A percentile compares a stretch with the other conserved stretches of the same genome.
Conservation (phyloP, 1,140 invertebrate species). For the Adelges cooleyi region DNA sequence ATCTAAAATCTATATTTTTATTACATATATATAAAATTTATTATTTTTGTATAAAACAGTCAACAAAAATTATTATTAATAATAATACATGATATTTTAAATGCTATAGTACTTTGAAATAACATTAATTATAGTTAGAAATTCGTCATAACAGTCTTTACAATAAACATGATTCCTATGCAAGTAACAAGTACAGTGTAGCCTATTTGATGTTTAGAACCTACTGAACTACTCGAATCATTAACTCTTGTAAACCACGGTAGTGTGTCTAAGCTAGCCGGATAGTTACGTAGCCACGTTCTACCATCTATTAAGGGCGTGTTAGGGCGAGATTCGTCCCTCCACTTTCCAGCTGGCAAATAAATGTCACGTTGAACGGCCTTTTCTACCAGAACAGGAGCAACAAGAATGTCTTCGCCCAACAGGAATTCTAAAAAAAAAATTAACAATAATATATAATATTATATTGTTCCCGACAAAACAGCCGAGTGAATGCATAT, state of each 20-base stretch:
- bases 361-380: conserved; percentile 58
- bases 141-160: no score
- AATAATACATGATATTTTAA: no score
- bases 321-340: conserved; percentile 43
- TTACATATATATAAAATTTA: no score
- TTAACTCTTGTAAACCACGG: conserved; percentile 46
- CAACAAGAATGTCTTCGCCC: conserved; percentile 72
- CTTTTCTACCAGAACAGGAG: conserved; percentile 61
- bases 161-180: no score
- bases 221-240: no score
- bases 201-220: no score
- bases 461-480: conserved; percentile 1
- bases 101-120: no score
- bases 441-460: conserved; percentile 30
- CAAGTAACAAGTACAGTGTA: no score
- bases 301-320: conserved; percentile 45
- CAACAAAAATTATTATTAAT: no score
- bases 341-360: conserved; percentile 59
- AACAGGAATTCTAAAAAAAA: conserved; percentile 60
- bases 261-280: conserved; percentile 51
- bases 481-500: not conserved
- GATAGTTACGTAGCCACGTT: conserved; percentile 51
- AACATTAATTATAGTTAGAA: no score
- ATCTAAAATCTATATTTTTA: no score
- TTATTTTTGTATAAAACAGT: no score